A percentile compares a stretch with the other conserved stretches of the same genome.
Conservation (phyloP, 2,888 invertebrate species). For the Parascotia fuliginaria region DNA sequence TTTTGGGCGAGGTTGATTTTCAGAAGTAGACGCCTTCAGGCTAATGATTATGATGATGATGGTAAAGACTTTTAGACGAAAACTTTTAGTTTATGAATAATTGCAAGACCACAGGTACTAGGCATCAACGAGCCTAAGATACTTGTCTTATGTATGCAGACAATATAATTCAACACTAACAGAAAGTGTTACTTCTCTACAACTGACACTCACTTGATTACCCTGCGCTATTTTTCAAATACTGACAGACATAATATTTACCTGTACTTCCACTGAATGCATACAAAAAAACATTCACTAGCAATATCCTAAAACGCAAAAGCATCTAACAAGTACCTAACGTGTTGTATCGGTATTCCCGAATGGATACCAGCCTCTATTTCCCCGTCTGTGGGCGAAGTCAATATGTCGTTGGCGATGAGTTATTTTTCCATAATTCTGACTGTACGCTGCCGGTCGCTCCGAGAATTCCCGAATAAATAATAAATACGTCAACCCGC, state of each 20-base stretch:
- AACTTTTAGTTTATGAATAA: too few species aligned
- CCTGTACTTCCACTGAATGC: not conserved
- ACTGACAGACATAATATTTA: not conserved
- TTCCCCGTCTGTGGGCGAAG: conserved; percentile 68
- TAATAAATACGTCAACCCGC: conserved; percentile 79
- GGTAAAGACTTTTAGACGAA: too few species aligned
- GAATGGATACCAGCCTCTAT: conserved; percentile 65
- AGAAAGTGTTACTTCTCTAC: too few species aligned
- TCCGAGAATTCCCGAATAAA: conserved; percentile 81
- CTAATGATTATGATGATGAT: too few species aligned
- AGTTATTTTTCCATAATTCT: conserved; percentile 83
- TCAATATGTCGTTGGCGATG: conserved; percentile 81
- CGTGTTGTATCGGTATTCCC: conserved; percentile 69
- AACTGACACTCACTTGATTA: too few species aligned
- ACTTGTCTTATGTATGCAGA: too few species aligned
- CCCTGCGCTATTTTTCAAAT: not conserved
- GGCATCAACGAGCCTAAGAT: too few species aligned
- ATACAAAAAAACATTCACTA: conserved; percentile 10
- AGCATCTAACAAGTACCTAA: conserved; percentile 40
- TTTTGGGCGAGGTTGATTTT: too few species aligned
- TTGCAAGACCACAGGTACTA: too few species aligned
- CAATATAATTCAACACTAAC: too few species aligned
- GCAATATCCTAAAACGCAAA: conserved; percentile 35
- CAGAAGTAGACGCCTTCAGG: too few species aligned
- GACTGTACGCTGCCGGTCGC: conserved; percentile 51